phyloP scores from a whole-genome alignment of 2,113 vertebrate species.

The Isurus oxyrinchus region DNA sequence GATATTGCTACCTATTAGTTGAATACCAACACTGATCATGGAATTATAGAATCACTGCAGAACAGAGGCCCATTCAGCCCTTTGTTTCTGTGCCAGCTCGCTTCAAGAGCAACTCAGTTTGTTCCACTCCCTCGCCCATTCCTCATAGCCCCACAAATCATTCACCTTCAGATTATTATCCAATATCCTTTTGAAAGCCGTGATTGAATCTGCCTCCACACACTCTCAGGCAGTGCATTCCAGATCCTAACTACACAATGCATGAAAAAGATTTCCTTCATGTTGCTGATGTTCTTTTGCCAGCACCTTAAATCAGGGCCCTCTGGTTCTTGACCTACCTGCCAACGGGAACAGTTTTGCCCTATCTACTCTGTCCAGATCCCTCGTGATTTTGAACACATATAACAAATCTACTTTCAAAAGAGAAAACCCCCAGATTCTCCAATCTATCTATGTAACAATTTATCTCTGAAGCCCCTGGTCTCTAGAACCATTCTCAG shows the following conservation, averaged over 20 bases:
- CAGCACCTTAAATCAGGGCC: neutral
- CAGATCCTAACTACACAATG: neutral
- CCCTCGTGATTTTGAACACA: neutral
- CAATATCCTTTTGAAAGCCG: neutral
- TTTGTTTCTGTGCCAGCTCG: too few species aligned
- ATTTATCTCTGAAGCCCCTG: neutral
- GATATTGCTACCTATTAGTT: neutral
- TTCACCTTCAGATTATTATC: neutral
- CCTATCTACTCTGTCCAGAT: neutral
- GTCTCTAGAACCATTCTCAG: neutral
- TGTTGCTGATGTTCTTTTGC: neutral
- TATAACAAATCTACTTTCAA: neutral
- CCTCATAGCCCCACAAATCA: neutral
- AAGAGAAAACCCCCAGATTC: neutral
- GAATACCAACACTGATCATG: neutral
- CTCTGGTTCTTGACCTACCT: neutral
- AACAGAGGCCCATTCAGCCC: too few species aligned
- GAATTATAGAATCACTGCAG: neutral
- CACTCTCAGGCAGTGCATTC: neutral
- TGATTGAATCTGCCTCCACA: neutral
- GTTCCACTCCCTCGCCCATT: neutral
- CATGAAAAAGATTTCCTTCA: neutral
- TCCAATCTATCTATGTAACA: neutral
- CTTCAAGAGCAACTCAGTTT: neutral
- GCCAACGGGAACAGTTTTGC: too few species aligned